Base-by-base conservation (phyloP, 1,140 invertebrate genomes). In the Zaprionus inermis region DNA sequence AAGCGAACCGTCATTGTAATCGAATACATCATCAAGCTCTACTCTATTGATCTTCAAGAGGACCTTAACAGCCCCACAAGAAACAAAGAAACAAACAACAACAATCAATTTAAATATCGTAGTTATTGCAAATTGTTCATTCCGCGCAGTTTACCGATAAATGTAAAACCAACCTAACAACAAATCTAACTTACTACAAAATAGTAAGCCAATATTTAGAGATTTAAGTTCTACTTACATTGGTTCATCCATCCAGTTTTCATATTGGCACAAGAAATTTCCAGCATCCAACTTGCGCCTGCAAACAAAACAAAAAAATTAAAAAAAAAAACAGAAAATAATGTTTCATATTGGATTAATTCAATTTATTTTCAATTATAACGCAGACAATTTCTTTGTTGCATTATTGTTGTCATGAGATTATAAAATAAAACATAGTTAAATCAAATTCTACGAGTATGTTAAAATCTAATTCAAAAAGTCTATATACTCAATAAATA, bases 21-120 rank as follows among this genome's bases (percentile, higher is more conserved):
- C 83, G 70, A 72, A 88, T 83, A 70, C 73, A 86, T 86, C 77
- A 89, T 86, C 79, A 74, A 57, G 44, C 44, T 49, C 55, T 81
- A 65, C 55, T 64, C 32, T 65, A 75, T 66, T 57, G 72, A 86
- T 88, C 76, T 78, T 60, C 32, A 64, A 67, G 41, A 72, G 58
- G 44, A 83, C 68, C 65, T 78, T 60, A 79, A 64, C 67, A 77
- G 61, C 52, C 58, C 52, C 54, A 67, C 64, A 67, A 69, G 55
- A 59, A 72, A 58, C 54, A 34, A 7, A 49, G 51, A 44, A 81
- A 77, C 30, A 32, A 69, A 76, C 78, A 79, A 66, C 83, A 86
- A 86, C 83, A 86, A 86, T 89, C 84, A 86, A 79, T 66, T 60
- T 56, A 86, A 68, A 68, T 75, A 88, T 88, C 83, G 79, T 88